Evolutionary conservation across 2,888 invertebrate species (phyloP).

Genomic region (Nomada fucata): DNA sequence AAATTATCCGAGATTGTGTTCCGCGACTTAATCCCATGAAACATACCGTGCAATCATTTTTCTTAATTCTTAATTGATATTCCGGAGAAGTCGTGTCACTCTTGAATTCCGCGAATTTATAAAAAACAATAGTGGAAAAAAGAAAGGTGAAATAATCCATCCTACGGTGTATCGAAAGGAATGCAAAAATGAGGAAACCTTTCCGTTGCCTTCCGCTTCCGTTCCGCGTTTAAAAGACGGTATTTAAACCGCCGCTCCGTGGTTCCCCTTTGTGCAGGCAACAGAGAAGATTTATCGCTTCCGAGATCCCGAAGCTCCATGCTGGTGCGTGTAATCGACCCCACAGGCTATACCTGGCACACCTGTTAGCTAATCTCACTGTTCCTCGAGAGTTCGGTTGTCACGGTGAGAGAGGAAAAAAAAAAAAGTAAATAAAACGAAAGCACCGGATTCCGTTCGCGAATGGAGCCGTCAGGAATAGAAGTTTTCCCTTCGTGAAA

Average conservation of each 20-base stretch:
- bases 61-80: too few relatives aligned
- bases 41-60: too few relatives aligned
- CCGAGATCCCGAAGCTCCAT: conserved; percentile 18
- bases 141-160: too few relatives aligned
- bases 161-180: too few relatives aligned
- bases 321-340: conserved; percentile 54
- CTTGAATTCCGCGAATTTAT: too few relatives aligned
- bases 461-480: conserved; percentile 13
- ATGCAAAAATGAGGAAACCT: too few relatives aligned
- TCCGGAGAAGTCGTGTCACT: too few relatives aligned
- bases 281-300: conserved; percentile 49
- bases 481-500: conserved; percentile 39
- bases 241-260: conserved; percentile 9
- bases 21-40: too few relatives aligned
- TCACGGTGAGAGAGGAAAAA: not conserved
- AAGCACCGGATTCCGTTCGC: conserved; percentile 11
- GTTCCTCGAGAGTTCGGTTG: conserved; percentile 18
- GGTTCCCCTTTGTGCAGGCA: conserved; percentile 23
- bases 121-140: too few relatives aligned
- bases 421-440: not conserved
- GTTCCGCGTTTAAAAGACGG: not conserved
- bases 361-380: conserved; percentile 57
- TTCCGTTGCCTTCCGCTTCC: not conserved
- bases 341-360: conserved; percentile 50
- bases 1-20: too few relatives aligned